Evolutionary conservation across 2,888 invertebrate genomes (phyloP).

Genomic region (Scaptomyza parva): DNA sequence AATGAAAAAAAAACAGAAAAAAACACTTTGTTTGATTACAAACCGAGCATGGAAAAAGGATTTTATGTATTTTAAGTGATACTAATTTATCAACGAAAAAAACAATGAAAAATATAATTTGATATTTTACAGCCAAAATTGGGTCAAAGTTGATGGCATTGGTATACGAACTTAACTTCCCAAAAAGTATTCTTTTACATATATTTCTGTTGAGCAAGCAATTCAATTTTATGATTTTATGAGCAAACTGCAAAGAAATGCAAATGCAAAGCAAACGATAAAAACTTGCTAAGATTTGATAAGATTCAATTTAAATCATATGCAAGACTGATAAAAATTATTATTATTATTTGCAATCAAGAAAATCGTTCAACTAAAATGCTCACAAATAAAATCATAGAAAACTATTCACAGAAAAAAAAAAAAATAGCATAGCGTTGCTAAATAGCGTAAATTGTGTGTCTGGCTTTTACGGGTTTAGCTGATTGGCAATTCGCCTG

Average conservation of each 20-base stretch:
- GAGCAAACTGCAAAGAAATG: neutral
- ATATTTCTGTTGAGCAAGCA: constrained; percentile 43
- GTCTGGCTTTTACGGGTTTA: constrained; percentile 46
- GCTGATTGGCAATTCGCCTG: constrained; percentile 45
- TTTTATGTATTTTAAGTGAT: neutral
- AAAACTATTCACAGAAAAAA: constrained; percentile 34
- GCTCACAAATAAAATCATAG: constrained; percentile 30
- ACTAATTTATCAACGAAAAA: neutral
- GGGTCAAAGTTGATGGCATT: constrained; percentile 58
- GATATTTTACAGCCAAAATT: constrained; percentile 36
- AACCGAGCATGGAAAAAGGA: neutral
- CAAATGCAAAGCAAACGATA: neutral
- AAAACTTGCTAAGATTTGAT: neutral
- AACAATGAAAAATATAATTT: constrained; percentile 15
- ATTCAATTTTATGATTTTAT: constrained; percentile 17
- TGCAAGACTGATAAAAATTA: constrained; percentile 3
- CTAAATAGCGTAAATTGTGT: constrained; percentile 67
- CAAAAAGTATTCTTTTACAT: constrained; percentile 8
- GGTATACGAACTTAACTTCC: constrained; percentile 7
- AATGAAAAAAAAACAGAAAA: neutral
- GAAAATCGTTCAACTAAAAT: constrained; percentile 25
- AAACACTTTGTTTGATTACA: neutral
- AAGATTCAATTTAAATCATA: constrained; percentile 1
- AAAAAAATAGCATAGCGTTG: constrained; percentile 50
- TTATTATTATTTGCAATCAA: constrained; percentile 7